Conservation (phyloP, 2,797 vertebrate genomes). For the Cynopterus sphinx region DNA sequence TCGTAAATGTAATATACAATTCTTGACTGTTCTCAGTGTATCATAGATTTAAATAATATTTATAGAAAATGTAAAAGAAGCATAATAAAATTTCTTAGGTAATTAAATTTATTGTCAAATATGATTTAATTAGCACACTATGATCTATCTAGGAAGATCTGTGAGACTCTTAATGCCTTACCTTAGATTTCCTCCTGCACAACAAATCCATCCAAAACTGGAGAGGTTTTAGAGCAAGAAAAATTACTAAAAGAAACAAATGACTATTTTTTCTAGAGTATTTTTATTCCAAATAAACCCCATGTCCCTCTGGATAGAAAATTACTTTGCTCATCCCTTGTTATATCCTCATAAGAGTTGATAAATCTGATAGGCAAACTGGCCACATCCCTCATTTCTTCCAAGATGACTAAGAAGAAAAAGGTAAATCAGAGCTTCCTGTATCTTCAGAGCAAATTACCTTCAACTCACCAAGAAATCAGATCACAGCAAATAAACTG, state of each 20-base stretch:
- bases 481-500: conserved; percentile 18
- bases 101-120: conserved; percentile 42
- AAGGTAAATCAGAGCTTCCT: background rate
- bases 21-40: conserved; percentile 4
- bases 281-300: conserved; percentile 55
- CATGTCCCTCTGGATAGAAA: background rate
- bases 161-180: background rate
- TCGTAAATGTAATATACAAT: conserved; percentile 14
- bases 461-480: conserved; percentile 3
- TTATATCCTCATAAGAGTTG: background rate
- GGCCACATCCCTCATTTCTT: background rate
- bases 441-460: background rate
- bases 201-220: background rate
- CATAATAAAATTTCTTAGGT: conserved; percentile 51
- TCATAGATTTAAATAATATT: conserved; percentile 40
- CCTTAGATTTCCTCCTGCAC: conserved; percentile 14
- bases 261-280: conserved; percentile 11
- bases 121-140: conserved; percentile 28
- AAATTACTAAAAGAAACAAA: conserved; percentile 47
- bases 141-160: background rate
- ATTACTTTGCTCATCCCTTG: background rate
- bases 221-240: conserved; percentile 10
- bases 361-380: background rate
- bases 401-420: conserved; percentile 1
- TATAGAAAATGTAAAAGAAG: conserved; percentile 23